Evolutionary conservation across 2,797 vertebrate genomes (phyloP), one percentile per base, ranked within the genome.

Genomic region (Myripristis jacobus): DNA sequence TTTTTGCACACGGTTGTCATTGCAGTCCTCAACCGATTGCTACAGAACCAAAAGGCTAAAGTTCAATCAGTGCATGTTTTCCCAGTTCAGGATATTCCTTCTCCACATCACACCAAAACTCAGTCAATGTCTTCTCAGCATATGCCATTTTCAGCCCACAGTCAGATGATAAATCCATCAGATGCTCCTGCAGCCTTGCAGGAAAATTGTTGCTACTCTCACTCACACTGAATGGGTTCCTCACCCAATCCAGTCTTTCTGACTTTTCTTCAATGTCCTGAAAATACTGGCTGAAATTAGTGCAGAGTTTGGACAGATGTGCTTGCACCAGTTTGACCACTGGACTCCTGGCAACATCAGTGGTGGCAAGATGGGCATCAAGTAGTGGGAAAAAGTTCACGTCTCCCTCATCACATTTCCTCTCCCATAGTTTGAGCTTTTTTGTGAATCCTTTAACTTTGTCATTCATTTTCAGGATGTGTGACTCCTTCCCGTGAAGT

Each of bases 331-430:
- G 31, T 70, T 70, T 48, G 50, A 57, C 51, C 21, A 57, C 12
- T 22, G 47, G 52, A 64, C 18, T 29, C 36, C 53, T 34, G 41
- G 34, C 69, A 46, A 44, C 6, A 24, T 44, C 64, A 64, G 12
- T 22, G 21, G 70, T 56, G 19, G 51, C 11, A 56, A 70, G 57
- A 31, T 69, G 31, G 41, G 36, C 34, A 46, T 63, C 34, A 56
- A 76, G 59, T 38, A 29, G 34, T 25, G n/a, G 66, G 53, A 76
- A 79, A 70, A 36, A 60, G 18, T 53, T 74, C 36, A 53, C 25
- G 54, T 79, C 59, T 31, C 54, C 62, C 22, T 27, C 60, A 22
- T 73, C 69, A 78, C 69, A 73, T 67, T 67, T 77, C 55, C 43
- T 79, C 56, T 73, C 19, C 69, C 57, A 73, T 9, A 78, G 19